phyloP scores from a whole-genome alignment of 2,888 invertebrate genomes.

The Athripsodes cinereus region DNA sequence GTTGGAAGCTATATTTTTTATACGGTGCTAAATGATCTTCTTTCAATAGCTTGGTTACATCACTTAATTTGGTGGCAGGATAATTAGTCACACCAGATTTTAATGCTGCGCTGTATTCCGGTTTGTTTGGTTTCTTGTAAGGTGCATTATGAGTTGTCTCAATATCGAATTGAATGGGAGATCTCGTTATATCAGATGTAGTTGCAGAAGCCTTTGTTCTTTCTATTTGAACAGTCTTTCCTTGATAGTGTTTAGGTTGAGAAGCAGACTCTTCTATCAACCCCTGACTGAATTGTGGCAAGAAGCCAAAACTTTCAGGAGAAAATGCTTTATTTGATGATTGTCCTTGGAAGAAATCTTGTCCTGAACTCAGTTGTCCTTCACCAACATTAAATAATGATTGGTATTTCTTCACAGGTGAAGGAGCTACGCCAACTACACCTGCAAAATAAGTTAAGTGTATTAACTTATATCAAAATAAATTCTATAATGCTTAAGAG shows the following conservation, averaged over 20 bases:
- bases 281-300: slow-evolving; percentile 46
- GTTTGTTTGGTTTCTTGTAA: slow-evolving; percentile 38
- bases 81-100: slow-evolving; percentile 27
- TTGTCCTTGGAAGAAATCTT: slow-evolving; percentile 41
- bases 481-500: no score
- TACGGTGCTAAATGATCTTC: slow-evolving; percentile 32
- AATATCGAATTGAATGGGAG: slow-evolving; percentile 44
- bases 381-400: slow-evolving; percentile 47
- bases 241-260: slow-evolving; percentile 21
- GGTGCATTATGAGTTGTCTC: slow-evolving; percentile 45
- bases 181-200: slow-evolving; percentile 28
- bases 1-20: slow-evolving; percentile 37
- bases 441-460: slow-evolving; percentile 12
- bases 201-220: slow-evolving; percentile 23
- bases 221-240: slow-evolving; percentile 23
- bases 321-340: slow-evolving; percentile 44
- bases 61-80: slow-evolving; percentile 33
- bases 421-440: slow-evolving; percentile 27
- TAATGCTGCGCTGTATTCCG: slow-evolving; percentile 28
- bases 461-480: no score
- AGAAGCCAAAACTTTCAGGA: slow-evolving; percentile 45
- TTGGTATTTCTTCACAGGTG: slow-evolving; percentile 46
- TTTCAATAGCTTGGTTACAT: slow-evolving; percentile 31
- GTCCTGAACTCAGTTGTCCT: slow-evolving; percentile 33
- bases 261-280: slow-evolving; percentile 37